Base-by-base conservation (phyloP, 1,140 invertebrate species). In the Gryllus bimaculatus region DNA sequence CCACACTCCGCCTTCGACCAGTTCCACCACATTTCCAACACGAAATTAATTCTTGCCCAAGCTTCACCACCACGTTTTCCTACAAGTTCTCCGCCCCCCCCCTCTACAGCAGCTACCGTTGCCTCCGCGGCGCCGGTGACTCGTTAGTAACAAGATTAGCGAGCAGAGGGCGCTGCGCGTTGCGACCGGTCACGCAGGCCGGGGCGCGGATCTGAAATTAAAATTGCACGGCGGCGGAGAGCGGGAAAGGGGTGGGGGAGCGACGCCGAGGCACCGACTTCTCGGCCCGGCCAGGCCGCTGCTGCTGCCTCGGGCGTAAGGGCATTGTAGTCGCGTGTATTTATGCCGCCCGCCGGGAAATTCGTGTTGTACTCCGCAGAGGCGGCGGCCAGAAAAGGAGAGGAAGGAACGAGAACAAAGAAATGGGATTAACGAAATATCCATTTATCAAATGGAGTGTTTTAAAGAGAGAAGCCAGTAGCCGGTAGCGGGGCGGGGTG, bases 381-480 rank as follows among this genome's bases (percentile, higher is more conserved):
- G 10, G 10, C 54, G 54, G 10, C 10, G 18, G 54, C 10, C 54
- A 18, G 10, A 13, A 18, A 66, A 18, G 54, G 10, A 13, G 54
- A 66, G 54, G 54, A 13, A 10, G 10, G 54, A 10, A 66, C 10
- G 10, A 10, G 54, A 66, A 66, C 54, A 66, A 66, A 66, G 54
- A 66, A 66, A 66, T 66, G 54, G 54, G 54, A 66, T 66, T 66
- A 66, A 66, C 54, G 54, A 66, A 66, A 66, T 18, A 18, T 18
- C 54, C 54, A 66, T 66, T 66, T 66, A 66, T 66, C 54, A 66
- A 66, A 66, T 18, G 54, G 54, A 66, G 54, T 66, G 54, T 66
- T 66, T 66, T 66, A 66, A 66, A 66, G 54, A 66, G 54, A 66
- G 54, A 66, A 66, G 54, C 54, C 54, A 66, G 54, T 10, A 66